A percentile compares a stretch with the other conserved stretches of the same genome.
Evolutionary conservation across 1,140 invertebrate genomes (phyloP).

Genomic region (Latrodectus geometricus): DNA sequence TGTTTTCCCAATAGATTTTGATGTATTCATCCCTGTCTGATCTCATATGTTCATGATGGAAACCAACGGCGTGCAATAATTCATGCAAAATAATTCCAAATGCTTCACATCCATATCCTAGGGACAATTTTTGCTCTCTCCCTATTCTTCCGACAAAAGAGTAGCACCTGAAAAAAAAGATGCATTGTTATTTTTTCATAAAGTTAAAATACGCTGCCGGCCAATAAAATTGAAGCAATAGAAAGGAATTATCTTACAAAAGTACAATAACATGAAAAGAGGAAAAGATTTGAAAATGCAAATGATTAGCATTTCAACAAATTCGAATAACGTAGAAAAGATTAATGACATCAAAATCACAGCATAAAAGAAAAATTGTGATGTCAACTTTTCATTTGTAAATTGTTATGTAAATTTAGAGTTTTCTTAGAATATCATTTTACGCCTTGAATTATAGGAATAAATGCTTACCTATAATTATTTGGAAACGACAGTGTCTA

Average conservation of each 20-base stretch:
- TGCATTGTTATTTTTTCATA: neutral
- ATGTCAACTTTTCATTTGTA: too few relatives aligned
- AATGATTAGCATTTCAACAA: too few relatives aligned
- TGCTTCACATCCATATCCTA: conserved; percentile 63
- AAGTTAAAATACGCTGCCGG: neutral
- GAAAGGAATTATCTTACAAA: neutral
- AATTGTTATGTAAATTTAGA: too few relatives aligned
- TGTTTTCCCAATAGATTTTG: conserved; percentile 67
- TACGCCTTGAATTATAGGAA: neutral
- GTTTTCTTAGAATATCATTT: too few relatives aligned
- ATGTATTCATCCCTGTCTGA: conserved; percentile 69
- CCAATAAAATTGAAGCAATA: neutral
- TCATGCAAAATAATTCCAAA: conserved; percentile 68
- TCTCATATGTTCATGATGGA: conserved; percentile 70
- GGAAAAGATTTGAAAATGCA: too few relatives aligned
- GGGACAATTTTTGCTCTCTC: conserved; percentile 38
- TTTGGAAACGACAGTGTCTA: too few relatives aligned
- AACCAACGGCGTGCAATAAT: conserved; percentile 69
- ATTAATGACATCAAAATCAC: too few relatives aligned
- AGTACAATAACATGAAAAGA: too few relatives aligned
- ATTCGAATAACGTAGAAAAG: too few relatives aligned
- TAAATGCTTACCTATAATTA: too few relatives aligned
- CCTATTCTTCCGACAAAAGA: conserved; percentile 39
- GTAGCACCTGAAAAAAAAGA: conserved; percentile 44
- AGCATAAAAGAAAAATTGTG: too few relatives aligned